phyloP scores from a whole-genome alignment of 2,113 vertebrate species.

The Centropus unirufus region DNA sequence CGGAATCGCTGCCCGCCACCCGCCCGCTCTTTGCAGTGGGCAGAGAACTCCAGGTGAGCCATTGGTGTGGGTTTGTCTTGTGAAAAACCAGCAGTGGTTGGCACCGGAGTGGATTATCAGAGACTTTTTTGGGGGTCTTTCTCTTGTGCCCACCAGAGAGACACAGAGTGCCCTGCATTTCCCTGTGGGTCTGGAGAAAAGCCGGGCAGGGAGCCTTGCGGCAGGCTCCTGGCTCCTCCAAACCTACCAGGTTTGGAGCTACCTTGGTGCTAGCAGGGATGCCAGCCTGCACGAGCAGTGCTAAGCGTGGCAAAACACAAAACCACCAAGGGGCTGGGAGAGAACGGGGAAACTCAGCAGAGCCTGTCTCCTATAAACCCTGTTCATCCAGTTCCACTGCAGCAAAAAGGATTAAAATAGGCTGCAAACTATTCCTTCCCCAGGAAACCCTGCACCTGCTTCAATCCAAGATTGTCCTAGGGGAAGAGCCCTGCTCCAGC shows the following conservation, averaged over 20 bases:
- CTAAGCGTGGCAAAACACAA: neutral
- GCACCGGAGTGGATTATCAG: fast-evolving
- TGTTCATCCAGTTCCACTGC: neutral
- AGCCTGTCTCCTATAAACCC: neutral
- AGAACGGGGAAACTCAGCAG: neutral
- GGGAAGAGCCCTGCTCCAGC: neutral
- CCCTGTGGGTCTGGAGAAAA: neutral
- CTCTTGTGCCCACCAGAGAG: fast-evolving
- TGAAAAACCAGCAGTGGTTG: fast-evolving
- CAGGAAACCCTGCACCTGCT: neutral
- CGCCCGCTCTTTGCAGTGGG: neutral
- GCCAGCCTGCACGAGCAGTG: neutral
- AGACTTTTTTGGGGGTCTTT: neutral
- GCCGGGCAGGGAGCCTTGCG: fast-evolving
- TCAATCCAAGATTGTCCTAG: neutral
- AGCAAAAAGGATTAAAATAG: neutral
- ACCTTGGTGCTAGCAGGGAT: too few species aligned
- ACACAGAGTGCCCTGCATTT: fast-evolving
- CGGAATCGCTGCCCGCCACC: fast-evolving
- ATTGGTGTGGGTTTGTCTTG: neutral
- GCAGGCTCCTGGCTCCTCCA: neutral
- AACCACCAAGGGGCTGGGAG: neutral
- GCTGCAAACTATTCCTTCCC: neutral
- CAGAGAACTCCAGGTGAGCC: neutral
- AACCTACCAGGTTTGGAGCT: neutral